A percentile compares a stretch with the other conserved stretches of the same genome.
Evolutionary conservation across 2,113 vertebrate species (phyloP).

Genomic region (Heterocephalus glaber): DNA sequence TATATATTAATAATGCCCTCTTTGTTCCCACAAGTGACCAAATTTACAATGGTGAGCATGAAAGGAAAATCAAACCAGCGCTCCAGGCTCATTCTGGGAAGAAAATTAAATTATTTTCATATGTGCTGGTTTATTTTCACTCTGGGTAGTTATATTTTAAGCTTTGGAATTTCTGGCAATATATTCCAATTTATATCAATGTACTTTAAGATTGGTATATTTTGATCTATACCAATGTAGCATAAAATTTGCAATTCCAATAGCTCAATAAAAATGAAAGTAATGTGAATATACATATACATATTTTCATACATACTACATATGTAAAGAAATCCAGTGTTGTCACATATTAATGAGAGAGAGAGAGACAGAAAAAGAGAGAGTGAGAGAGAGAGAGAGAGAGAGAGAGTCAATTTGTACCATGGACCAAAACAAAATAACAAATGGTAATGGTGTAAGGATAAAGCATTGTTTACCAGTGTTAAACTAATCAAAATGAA

Average conservation of each 20-base stretch:
- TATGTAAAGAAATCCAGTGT: not conserved
- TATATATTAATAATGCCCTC: conserved; percentile 45
- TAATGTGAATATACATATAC: not conserved
- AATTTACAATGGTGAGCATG: not conserved
- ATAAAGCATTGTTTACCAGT: not conserved
- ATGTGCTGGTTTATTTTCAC: conserved; percentile 42
- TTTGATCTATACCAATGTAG: not conserved
- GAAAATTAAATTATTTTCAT: conserved; percentile 57
- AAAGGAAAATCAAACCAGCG: conserved; percentile 28
- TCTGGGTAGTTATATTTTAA: not conserved
- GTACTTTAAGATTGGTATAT: not conserved
- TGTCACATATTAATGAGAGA: not conserved
- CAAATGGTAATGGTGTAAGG: not conserved
- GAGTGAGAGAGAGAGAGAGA: not conserved
- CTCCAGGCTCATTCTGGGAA: not conserved
- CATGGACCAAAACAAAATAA: not conserved
- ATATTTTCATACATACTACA: not conserved
- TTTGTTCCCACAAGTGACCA: conserved; percentile 30
- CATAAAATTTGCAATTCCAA: conserved; percentile 19
- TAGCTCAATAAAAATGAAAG: not conserved
- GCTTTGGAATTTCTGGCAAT: not conserved
- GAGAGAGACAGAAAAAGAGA: not conserved
- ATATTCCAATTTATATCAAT: conserved; percentile 35
- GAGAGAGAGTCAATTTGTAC: too few relatives aligned
- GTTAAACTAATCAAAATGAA: not conserved